Base-by-base conservation (phyloP, 2,888 invertebrate genomes). In the Parochlus steinenii region DNA sequence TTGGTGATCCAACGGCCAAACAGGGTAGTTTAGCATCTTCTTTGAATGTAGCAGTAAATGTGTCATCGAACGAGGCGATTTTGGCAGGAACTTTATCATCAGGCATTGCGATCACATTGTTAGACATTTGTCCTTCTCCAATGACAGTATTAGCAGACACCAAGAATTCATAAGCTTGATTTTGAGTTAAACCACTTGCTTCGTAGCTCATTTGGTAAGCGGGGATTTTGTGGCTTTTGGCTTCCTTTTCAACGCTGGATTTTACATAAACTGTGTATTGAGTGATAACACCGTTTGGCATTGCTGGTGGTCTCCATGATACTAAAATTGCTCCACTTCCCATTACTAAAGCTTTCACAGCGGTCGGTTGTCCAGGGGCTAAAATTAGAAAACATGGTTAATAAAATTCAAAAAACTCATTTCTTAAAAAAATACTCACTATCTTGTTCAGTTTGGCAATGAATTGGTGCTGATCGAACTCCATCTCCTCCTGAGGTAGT, bases 401-500 rank as follows among this genome's bases (percentile, higher is more conserved):
- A 15, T 12, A 26, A 10, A 24, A 33, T 27, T 23, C 31, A n/a
- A 27, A 7, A 26, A 12, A 23, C 16, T 19, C 17, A 15, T 23
- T 22, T 6, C 8, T 8, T 20, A 3, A 37, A 17, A 24, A 12
- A 35, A 26, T 38, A 43, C 54, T 58, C 59, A 89, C 90, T 85
- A 58, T 93, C 93, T 63, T 93, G 90, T 65, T 89, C 86, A 32
- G 93, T 93, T 62, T 82, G 82, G 55, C 92, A 89, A 57, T 86
- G 86, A 46, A 92, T 85, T 39, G 59, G 47, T n/a, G 49, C 47
- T 45, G 59, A 59, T 45, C 86, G 74, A 29, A 89, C 89, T 41
- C 93, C 92, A 56, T 93, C 92, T 8, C 95, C 95, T 43, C 89
- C 92, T 38, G 89, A 80, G 6, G 93, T 93, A 49, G 80, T 92